A percentile compares a stretch with the other conserved stretches of the same genome.
These are phyloP conservation scores for Cyprinus carpio DNA, from an alignment of 2,113 vertebrate species.

Conservation along the genomic window DNA sequence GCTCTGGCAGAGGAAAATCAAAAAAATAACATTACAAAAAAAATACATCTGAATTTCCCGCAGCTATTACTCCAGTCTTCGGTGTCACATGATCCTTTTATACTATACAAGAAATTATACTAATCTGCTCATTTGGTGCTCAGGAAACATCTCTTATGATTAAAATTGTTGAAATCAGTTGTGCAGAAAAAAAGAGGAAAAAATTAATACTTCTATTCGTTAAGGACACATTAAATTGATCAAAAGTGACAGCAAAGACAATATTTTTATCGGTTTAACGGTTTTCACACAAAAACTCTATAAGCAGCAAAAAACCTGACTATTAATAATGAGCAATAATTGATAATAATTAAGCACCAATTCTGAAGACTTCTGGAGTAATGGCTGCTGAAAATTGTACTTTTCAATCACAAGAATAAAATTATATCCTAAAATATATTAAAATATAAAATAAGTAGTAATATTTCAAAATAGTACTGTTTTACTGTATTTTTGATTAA, in stretches of 20 bases:
- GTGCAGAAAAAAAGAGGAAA: background rate
- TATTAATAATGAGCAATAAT: too few relatives aligned
- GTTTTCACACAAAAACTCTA: background rate
- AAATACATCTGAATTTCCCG: background rate
- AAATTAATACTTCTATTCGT: background rate
- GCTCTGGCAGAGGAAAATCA: slow-evolving; percentile 73
- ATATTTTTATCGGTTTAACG: background rate
- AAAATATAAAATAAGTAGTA: background rate
- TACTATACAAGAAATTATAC: background rate
- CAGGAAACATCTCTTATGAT: background rate
- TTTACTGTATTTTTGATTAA: background rate
- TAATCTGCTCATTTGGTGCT: background rate
- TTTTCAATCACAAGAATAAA: too few relatives aligned
- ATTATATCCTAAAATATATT: background rate
- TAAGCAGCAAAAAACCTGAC: too few relatives aligned
- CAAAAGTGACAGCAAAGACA: background rate
- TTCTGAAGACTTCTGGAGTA: too few relatives aligned
- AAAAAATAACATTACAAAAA: background rate
- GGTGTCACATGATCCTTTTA: background rate
- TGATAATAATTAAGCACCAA: background rate
- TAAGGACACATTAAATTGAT: background rate
- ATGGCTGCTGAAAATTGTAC: too few relatives aligned
- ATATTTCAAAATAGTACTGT: background rate
- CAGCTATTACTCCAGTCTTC: background rate
- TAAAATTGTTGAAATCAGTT: background rate